Conservation (phyloP, 2,888 invertebrate species). For the Notodonta dromedarius region DNA sequence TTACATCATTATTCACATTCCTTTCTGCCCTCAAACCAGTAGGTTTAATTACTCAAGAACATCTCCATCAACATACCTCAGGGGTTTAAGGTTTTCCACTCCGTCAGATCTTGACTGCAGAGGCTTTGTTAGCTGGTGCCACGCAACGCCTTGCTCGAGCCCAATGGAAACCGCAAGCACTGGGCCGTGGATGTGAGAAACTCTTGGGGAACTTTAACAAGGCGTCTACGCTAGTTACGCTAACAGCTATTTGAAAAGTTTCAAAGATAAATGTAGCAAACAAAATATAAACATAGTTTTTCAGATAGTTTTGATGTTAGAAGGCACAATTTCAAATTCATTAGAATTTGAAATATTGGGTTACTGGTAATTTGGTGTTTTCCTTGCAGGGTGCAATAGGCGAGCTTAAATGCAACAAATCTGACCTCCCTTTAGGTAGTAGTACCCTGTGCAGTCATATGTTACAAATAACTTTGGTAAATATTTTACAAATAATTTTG, state of each 20-base stretch:
- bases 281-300: too few relatives aligned
- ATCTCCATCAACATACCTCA: constrained; percentile 68
- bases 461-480: too few relatives aligned
- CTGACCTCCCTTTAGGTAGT: too few relatives aligned
- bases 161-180: constrained; percentile 49
- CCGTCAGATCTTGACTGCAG: constrained; percentile 49
- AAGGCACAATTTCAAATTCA: too few relatives aligned
- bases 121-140: constrained; percentile 56
- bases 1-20: neutral
- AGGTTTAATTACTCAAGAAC: constrained; percentile 59
- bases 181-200: constrained; percentile 39
- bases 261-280: neutral
- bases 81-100: constrained; percentile 64
- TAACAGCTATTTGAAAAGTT: neutral
- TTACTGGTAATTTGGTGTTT: too few relatives aligned
- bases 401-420: too few relatives aligned
- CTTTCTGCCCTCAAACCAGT: neutral
- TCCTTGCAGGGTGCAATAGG: too few relatives aligned
- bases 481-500: too few relatives aligned
- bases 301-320: too few relatives aligned
- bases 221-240: neutral
- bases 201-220: too few relatives aligned
- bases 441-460: too few relatives aligned
- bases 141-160: constrained; percentile 42
- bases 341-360: too few relatives aligned